These are phyloP conservation scores for Bombus breviceps DNA, from an alignment of 1,140 invertebrate species.

Conservation along the genomic window DNA sequence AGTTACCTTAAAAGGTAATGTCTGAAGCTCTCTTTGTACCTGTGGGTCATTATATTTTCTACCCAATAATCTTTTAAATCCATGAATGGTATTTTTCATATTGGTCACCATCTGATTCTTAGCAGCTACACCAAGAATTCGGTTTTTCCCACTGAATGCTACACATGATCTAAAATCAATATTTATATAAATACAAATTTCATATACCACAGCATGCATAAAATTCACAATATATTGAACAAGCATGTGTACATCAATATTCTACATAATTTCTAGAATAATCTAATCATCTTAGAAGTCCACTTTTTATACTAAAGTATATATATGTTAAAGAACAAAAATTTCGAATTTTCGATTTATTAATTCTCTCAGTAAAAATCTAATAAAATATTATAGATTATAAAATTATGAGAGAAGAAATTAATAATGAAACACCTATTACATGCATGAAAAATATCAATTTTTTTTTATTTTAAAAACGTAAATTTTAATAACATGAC, in stretches of 20 bases:
- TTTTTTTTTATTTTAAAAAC: neutral
- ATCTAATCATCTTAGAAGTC: neutral
- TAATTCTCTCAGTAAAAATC: neutral
- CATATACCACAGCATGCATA: neutral
- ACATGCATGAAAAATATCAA: neutral
- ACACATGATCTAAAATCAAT: constrained; percentile 92
- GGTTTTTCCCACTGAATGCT: constrained; percentile 95
- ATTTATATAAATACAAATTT: neutral
- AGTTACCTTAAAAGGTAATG: constrained; percentile 90
- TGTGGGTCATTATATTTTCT: constrained; percentile 93
- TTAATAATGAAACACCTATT: neutral
- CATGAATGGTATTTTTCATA: constrained; percentile 97
- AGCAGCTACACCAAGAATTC: constrained; percentile 97
- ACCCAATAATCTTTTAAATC: constrained; percentile 96
- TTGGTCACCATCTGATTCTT: constrained; percentile 99
- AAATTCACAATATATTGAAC: neutral
- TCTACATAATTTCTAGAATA: constrained; percentile 15
- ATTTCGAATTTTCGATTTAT: neutral
- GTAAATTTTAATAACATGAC: neutral
- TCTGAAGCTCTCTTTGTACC: constrained; percentile 90
- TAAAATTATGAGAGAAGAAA: neutral
- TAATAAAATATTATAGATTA: neutral
- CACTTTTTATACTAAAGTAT: neutral
- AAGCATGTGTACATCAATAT: neutral
- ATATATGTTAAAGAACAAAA: neutral